Percentiles rank a stretch among this genome's conserved stretches.
Evolutionary conservation across 2,113 vertebrate species (phyloP).

Genomic region (Esox niger): DNA sequence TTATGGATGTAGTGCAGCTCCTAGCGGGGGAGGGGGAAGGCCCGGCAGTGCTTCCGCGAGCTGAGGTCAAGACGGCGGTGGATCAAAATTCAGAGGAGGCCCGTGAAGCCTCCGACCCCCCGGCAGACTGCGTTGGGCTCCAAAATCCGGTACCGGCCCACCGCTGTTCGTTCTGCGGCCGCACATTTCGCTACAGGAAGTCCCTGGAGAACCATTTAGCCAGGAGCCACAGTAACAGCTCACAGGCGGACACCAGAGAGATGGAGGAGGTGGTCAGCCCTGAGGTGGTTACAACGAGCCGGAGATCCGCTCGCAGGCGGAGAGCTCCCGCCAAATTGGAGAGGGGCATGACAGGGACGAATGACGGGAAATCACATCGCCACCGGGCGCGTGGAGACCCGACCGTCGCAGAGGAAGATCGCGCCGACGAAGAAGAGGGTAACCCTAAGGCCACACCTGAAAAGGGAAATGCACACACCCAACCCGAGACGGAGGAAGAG

Average conservation of each 20-base stretch:
- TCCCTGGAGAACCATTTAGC: conserved; percentile 78
- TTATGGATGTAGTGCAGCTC: conserved; percentile 90
- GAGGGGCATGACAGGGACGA: conserved; percentile 53
- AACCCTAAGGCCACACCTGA: conserved; percentile 8
- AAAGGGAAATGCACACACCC: conserved; percentile 49
- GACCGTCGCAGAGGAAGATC: conserved; percentile 18
- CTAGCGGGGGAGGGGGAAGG: conserved; percentile 71
- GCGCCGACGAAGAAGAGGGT: conserved; percentile 12
- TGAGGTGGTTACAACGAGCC: conserved; percentile 30
- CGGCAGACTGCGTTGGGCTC: conserved; percentile 16
- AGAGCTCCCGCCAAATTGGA: conserved; percentile 81
- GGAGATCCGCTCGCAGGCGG: conserved; percentile 80
- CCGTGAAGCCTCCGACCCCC: conserved; percentile 26
- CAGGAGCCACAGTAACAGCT: conserved; percentile 67
- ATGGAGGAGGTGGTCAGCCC: conserved; percentile 6
- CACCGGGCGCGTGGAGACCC: conserved; percentile 9
- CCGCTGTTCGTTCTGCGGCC: conserved; percentile 73
- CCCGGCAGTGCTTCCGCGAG: conserved; percentile 30
- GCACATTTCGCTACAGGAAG: conserved; percentile 78
- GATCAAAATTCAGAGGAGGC: conserved; percentile 54
- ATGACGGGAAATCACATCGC: conserved; percentile 43
- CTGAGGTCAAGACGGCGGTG: not conserved
- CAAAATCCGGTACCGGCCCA: conserved; percentile 38
- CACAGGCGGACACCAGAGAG: conserved; percentile 54
- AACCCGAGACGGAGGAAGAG: conserved; percentile 46